Conservation (phyloP, 2,888 invertebrate species). For the Eupithecia insigniata region DNA sequence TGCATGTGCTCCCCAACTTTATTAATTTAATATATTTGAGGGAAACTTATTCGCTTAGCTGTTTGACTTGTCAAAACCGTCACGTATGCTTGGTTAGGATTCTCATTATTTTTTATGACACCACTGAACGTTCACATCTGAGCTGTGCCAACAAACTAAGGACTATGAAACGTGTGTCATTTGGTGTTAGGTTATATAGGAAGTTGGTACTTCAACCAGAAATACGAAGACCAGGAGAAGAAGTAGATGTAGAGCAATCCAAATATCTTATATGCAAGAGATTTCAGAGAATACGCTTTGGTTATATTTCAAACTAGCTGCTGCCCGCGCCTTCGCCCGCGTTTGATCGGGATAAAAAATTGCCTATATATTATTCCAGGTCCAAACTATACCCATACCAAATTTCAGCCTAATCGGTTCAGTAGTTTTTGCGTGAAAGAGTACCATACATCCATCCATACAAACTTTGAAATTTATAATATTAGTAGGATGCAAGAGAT, state of each 20-base stretch:
- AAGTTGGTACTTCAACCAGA: background rate
- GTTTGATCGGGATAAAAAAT: no score
- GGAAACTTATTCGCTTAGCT: conserved; percentile 12
- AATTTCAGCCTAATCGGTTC: no score
- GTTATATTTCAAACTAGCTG: background rate
- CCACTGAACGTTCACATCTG: conserved; percentile 40
- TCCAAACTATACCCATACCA: no score
- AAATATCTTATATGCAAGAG: background rate
- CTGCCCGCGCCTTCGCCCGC: no score
- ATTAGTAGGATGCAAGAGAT: no score
- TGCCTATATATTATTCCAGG: no score
- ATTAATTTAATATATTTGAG: background rate
- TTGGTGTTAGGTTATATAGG: background rate
- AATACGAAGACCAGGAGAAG: background rate
- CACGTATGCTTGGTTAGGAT: conserved; percentile 44
- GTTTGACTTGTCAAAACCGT: conserved; percentile 41
- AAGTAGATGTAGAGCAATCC: background rate
- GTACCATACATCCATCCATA: no score
- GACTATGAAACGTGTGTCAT: background rate
- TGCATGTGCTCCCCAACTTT: conserved; percentile 4
- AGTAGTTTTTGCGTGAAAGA: no score
- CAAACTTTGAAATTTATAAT: no score
- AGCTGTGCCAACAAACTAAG: conserved; percentile 25
- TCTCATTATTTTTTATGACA: conserved; percentile 47
- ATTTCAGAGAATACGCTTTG: no score